A percentile compares a stretch with the other conserved stretches of the same genome.
Evolutionary conservation across 2,888 invertebrate genomes (phyloP).

Genomic region (Drosophila macrospina): DNA sequence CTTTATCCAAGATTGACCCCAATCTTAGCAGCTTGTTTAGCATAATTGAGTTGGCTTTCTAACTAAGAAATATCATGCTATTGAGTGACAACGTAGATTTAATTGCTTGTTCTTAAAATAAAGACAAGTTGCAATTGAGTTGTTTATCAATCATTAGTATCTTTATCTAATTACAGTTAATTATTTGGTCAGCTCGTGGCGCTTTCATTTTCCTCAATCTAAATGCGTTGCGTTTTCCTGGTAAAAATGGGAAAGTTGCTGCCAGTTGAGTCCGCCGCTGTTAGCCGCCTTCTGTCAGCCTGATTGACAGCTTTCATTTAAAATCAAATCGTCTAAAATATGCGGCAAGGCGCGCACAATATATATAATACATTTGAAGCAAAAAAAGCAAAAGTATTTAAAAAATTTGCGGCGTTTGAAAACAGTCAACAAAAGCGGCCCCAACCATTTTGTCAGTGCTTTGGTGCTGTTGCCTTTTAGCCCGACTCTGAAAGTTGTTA

Average conservation of each 20-base stretch:
- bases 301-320: constrained; percentile 84
- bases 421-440: constrained; percentile 38
- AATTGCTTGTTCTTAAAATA: constrained; percentile 37
- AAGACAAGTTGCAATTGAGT: constrained; percentile 35
- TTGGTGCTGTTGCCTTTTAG: constrained; percentile 36
- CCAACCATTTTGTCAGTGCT: constrained; percentile 19
- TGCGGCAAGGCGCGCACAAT: constrained; percentile 41
- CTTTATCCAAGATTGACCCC: constrained; percentile 54
- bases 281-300: constrained; percentile 63
- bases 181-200: constrained; percentile 47
- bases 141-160: constrained; percentile 19
- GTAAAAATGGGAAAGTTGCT: constrained; percentile 76
- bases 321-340: constrained; percentile 75
- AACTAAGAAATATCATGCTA: constrained; percentile 16
- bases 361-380: constrained; percentile 29
- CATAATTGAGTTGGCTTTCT: constrained; percentile 68
- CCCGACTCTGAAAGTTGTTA: constrained; percentile 56
- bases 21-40: constrained; percentile 70
- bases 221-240: constrained; percentile 63
- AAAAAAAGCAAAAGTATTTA: constrained; percentile 68
- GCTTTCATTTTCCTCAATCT: constrained; percentile 73
- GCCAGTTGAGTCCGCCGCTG: constrained; percentile 29
- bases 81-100: constrained; percentile 44
- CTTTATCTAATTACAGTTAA: constrained; percentile 43
- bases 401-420: constrained; percentile 52